Percentiles rank a stretch among this genome's conserved stretches.
phyloP scores from a whole-genome alignment of 2,797 vertebrate species.

The Sebastes elongatus region DNA sequence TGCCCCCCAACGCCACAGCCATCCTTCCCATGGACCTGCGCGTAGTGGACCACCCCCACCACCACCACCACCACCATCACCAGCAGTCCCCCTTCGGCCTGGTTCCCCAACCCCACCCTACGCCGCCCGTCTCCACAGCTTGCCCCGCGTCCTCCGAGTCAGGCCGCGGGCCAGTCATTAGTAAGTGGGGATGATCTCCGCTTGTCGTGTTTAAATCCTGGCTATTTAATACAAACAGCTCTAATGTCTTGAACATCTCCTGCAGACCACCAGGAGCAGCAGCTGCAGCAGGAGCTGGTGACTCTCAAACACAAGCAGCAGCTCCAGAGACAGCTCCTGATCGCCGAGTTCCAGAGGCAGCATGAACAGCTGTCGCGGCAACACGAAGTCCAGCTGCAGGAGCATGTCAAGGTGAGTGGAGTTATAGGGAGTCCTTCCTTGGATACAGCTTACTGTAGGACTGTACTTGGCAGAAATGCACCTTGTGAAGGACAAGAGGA shows the following conservation, averaged over 20 bases:
- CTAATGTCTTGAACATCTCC: neutral
- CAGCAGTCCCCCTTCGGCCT: conserved; percentile 71
- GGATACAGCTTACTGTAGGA: neutral
- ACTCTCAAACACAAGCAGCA: conserved; percentile 98
- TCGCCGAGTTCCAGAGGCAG: conserved; percentile 96
- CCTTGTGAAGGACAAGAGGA: conserved; percentile 43
- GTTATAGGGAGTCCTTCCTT: neutral
- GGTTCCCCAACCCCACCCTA: conserved; percentile 64
- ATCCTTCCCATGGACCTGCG: conserved; percentile 81
- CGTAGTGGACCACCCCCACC: conserved; percentile 70
- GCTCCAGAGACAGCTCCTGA: conserved; percentile 96
- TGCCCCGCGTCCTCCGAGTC: conserved; percentile 50
- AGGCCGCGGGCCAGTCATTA: conserved; percentile 41
- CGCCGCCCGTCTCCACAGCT: conserved; percentile 41
- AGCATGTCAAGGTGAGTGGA: conserved; percentile 90
- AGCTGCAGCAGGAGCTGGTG: conserved; percentile 96
- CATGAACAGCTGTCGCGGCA: conserved; percentile 96
- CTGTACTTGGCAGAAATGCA: conserved; percentile 49
- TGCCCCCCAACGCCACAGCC: conserved; percentile 64
- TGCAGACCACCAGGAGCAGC: conserved; percentile 84
- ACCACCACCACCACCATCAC: conserved; percentile 63
- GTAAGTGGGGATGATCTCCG: conserved; percentile 46
- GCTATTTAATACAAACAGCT: neutral
- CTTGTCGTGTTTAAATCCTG: neutral
- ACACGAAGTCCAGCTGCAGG: conserved; percentile 94